Base-by-base conservation (phyloP, 2,797 vertebrate species). In the Bradypodion pumilum region DNA sequence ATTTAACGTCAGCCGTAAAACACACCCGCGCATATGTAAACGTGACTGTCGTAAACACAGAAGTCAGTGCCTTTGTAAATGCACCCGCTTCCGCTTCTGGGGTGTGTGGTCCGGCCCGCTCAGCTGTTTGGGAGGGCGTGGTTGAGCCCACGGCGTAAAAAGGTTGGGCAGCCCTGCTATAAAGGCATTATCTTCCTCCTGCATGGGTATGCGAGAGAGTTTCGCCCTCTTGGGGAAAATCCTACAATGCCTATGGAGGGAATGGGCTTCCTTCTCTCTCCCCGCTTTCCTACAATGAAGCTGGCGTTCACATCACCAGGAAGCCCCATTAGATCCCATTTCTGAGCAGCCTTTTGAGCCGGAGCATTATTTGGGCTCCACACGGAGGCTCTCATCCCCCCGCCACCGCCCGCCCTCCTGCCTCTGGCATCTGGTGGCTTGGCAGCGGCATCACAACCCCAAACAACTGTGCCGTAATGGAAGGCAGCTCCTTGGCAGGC, bases 361-460 rank as follows among this genome's bases (percentile, higher is more conserved):
- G 49, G 63, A 70, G 83, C 60, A 27, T 69, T 0, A 0, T 27
- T 73, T 73, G 44, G n/a, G 70, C 29, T 46, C 7, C 49, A 8
- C 2, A 10, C 0, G 1, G 27, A n/a, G n/a, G n/a, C 35, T 21
- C 35, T n/a, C 40, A 81, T 40, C n/a, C 29, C 65, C 70, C 19
- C 27, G 4, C 69, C 21, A 2, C 7, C 15, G 52, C 35, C 7
- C 52, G 9, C 16, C 77, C 74, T 49, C 35, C 59, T 70, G 85
- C 62, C 86, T 80, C 70, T 73, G 89, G 84, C 32, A 8, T 27
- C 25, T 35, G 62, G 65, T n/a, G 74, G n/a, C 29, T 88, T 85
- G 87, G 80, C 80, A 73, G 59, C 25, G 3, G 25, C 2, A 19
- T 25, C 13, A n/a, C n/a, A 77, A 16, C 40, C 19, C 66, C 60